phyloP scores from a whole-genome alignment of 2,113 vertebrate genomes.

The Gasterosteus nipponicus region DNA sequence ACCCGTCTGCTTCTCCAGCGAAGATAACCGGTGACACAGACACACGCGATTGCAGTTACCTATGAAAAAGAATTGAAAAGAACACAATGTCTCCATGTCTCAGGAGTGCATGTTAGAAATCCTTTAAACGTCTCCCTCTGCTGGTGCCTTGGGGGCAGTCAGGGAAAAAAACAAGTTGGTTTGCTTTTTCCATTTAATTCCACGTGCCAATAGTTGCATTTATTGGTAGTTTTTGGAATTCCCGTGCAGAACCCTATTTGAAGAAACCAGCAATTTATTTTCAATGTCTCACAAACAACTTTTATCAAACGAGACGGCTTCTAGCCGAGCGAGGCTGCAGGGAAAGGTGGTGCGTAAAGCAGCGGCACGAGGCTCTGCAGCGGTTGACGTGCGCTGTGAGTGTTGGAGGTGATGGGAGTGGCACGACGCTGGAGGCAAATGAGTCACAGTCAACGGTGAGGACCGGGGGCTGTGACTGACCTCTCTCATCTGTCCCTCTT shows the following conservation, averaged over 20 bases:
- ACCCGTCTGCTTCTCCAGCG: not conserved
- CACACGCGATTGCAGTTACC: constrained; percentile 19
- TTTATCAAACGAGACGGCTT: not conserved
- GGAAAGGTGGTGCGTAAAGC: constrained; percentile 15
- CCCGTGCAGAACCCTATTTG: not conserved
- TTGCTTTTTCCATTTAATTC: not conserved
- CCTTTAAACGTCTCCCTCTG: constrained; percentile 61
- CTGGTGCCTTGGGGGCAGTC: constrained; percentile 30
- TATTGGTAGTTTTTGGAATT: not conserved
- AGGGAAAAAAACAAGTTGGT: not conserved
- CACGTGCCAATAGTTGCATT: not conserved
- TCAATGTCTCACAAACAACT: not conserved
- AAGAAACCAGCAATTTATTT: not conserved
- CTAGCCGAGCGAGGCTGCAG: constrained; percentile 14
- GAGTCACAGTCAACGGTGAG: constrained; percentile 66
- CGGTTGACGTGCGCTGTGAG: constrained; percentile 36
- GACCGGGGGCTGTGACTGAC: constrained; percentile 51
- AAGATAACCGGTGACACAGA: constrained; percentile 7
- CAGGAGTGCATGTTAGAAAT: constrained; percentile 17
- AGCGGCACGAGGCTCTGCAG: constrained; percentile 27
- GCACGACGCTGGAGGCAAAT: constrained; percentile 38
- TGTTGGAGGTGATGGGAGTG: constrained; percentile 55
- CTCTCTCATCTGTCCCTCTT: constrained; percentile 40
- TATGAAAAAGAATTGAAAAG: constrained; percentile 28
- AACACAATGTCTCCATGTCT: constrained; percentile 64